Conservation (phyloP, 2,888 invertebrate genomes). For the Anarsia innoxiella region DNA sequence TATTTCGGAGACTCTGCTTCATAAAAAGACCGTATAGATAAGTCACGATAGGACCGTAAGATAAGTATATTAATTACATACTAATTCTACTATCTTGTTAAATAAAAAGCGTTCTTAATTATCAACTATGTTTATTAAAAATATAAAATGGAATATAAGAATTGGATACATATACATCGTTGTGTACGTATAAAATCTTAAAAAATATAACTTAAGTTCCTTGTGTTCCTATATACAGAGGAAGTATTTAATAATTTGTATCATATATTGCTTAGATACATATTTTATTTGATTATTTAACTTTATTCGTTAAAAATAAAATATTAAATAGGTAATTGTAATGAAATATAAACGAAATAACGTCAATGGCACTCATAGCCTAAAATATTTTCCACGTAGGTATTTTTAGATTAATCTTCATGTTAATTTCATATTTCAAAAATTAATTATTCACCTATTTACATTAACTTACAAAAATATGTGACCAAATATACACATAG, state of each 20-base stretch:
- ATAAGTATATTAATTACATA: too few species aligned
- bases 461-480: too few species aligned
- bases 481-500: too few species aligned
- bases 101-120: constrained; percentile 10
- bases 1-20: too few species aligned
- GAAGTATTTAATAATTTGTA: not conserved
- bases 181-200: constrained; percentile 30
- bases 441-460: too few species aligned
- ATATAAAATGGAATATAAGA: constrained; percentile 28
- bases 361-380: constrained; percentile 71
- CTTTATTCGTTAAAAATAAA: constrained; percentile 17
- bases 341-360: constrained; percentile 40
- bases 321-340: constrained; percentile 28
- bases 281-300: constrained; percentile 4
- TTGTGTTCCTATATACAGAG: constrained; percentile 10
- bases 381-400: constrained; percentile 46
- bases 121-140: constrained; percentile 26
- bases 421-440: too few species aligned
- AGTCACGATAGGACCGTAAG: too few species aligned
- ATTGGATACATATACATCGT: constrained; percentile 42
- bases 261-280: not conserved
- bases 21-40: too few species aligned
- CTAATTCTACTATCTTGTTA: too few species aligned
- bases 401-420: too few species aligned
- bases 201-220: constrained; percentile 6